These are phyloP conservation scores for Pelochelys cantorii DNA, from an alignment of 2,797 vertebrate genomes.

Conservation along the genomic window DNA sequence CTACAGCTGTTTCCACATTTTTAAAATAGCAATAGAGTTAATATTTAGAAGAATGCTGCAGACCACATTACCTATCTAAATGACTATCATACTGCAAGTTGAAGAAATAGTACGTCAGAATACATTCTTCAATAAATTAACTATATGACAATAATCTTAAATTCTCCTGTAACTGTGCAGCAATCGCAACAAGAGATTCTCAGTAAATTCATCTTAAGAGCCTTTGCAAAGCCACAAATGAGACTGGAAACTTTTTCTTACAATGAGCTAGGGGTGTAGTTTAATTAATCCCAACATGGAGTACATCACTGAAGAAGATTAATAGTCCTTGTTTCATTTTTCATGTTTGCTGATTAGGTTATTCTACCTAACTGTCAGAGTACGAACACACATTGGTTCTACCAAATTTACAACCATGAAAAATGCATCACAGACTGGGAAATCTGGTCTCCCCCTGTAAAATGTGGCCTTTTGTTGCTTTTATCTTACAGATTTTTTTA, in stretches of 20 bases:
- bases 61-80: not conserved
- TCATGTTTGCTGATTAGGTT: rapidly evolving
- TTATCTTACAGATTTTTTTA: too few species aligned
- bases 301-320: rapidly evolving
- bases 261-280: not conserved
- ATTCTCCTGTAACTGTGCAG: not conserved
- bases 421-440: too few species aligned
- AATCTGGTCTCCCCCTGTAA: too few species aligned
- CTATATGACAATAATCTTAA: not conserved
- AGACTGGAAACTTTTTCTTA: rapidly evolving
- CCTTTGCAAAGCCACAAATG: not conserved
- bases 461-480: too few species aligned
- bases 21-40: not conserved
- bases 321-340: not conserved
- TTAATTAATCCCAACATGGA: not conserved
- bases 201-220: not conserved
- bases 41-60: not conserved
- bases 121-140: slow-evolving; percentile 8
- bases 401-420: too few species aligned
- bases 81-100: not conserved
- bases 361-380: not conserved
- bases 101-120: not conserved
- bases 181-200: not conserved
- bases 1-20: not conserved
- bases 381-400: not conserved